Conservation (phyloP, 1,140 invertebrate species). For the Caenorhabditis elegans region WBcel235 BX284606.5:10696001-10696500, state of each 20-base stretch:
- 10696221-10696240: background rate
- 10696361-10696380: conserved; percentile 74
- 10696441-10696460: conserved; percentile 42
- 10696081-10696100: no score
- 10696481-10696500: no score
- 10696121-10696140: conserved; percentile 45
- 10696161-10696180: conserved; percentile 48
- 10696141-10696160: conserved; percentile 41
- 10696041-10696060: no score
- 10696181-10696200: background rate
- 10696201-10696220: background rate
- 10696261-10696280: conserved; percentile 42
- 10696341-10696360: background rate
- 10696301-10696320: conserved; percentile 45
- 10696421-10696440: conserved; percentile 69
- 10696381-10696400: conserved; percentile 83
- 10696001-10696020: no score
- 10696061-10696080: no score
- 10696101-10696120: conserved; percentile 41
- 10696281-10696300: conserved; percentile 45
- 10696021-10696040: no score
- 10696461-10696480: conserved; percentile 37
- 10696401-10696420: conserved; percentile 82
- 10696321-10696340: conserved; percentile 45
- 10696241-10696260: conserved; percentile 44